Conservation (phyloP, 1,140 invertebrate species). For the Cydia splendana region DNA sequence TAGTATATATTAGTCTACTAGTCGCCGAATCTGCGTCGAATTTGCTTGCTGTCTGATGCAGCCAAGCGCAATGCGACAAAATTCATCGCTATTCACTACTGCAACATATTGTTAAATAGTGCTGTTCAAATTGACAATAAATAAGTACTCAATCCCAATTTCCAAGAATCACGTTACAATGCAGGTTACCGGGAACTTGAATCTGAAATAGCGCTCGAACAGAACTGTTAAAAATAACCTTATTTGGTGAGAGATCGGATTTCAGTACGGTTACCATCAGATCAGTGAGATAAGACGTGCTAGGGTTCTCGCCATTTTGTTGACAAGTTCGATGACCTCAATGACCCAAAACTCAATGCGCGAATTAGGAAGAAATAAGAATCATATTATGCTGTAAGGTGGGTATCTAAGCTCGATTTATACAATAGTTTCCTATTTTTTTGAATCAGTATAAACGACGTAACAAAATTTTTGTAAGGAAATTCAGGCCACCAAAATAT, state of each 20-base stretch:
- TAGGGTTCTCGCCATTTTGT: too few species aligned
- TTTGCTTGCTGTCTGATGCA: not conserved
- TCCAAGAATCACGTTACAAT: constrained; percentile 1
- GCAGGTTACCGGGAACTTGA: not conserved
- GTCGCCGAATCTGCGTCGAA: not conserved
- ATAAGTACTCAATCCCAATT: not conserved
- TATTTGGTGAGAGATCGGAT: not conserved
- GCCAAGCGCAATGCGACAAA: not conserved
- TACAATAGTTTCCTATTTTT: too few species aligned
- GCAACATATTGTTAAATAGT: not conserved
- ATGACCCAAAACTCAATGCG: too few species aligned
- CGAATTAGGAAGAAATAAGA: too few species aligned
- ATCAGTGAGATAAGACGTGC: too few species aligned
- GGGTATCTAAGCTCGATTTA: too few species aligned
- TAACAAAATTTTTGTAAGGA: too few species aligned
- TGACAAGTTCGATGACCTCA: too few species aligned
- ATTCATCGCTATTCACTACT: not conserved
- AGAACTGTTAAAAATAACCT: constrained; percentile 6
- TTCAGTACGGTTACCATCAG: too few species aligned
- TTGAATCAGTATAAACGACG: too few species aligned
- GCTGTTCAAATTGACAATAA: not conserved
- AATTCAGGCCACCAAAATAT: too few species aligned
- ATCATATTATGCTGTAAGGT: too few species aligned
- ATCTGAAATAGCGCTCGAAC: not conserved
- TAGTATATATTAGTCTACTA: not conserved